Evolutionary conservation across 2,797 vertebrate genomes (phyloP), one percentile per base, ranked within the genome.

Genomic region (Perodicticus potto): DNA sequence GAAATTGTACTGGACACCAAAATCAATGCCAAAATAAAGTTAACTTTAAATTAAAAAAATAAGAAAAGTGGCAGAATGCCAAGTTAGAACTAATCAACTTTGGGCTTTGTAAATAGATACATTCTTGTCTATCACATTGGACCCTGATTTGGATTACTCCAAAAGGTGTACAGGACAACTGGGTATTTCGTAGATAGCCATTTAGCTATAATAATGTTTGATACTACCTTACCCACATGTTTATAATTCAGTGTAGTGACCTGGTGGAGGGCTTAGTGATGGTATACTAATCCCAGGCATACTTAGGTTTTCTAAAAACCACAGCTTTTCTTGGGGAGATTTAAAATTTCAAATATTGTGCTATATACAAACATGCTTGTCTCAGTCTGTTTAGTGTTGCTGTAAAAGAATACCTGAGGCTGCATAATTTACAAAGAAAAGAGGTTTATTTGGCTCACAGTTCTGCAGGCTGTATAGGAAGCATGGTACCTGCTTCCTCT

Each of bases 21-120:
- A 96, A 97, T 97, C 96, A 93, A 95, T 97, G 87, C 72, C 85
- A 83, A 94, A 92, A 93, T 83, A 84, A 96, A 94, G 86, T 91
- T 95, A 96, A 63, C 65, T 94, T 87, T 81, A 89, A 97, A 90
- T 86, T 70, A 74, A 89, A 55, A 89, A 96, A 90, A 78, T 17
- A 55, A 94, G 85, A 70, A 74, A 87, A 78, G 40, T 34, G 45
- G 90, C 32, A 69, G 70, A 97, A 78, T 34, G 74, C 59, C 53
- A 78, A 84, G 7, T 76, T 84, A 76, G 93, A 69, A 82, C 91
- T 78, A 88, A 93, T 82, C 88, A 94, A 40, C 12, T 93, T 45
- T 32, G 76, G 69, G 23, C 22, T 96, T 72, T 76, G 37, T 84
- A 76, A 65, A 73, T 61, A 77, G 92, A 57, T 43, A 11, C 3